These are phyloP conservation scores for Melanchra persicariae DNA, from an alignment of 2,888 invertebrate species.

Conservation along the genomic window DNA sequence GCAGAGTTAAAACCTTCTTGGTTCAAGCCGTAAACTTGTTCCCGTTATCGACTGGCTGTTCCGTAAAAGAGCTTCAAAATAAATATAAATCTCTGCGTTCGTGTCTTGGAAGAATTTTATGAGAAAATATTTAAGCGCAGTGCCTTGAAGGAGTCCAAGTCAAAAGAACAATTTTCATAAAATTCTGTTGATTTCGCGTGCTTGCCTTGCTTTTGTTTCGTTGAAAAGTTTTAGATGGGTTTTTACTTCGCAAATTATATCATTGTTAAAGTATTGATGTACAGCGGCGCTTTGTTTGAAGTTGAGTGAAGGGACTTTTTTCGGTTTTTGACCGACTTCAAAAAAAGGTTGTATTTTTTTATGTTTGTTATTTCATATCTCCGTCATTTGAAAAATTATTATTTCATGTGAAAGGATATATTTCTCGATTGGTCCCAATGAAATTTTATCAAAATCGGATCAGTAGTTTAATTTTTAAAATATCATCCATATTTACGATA, in stretches of 20 bases:
- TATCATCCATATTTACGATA: too few species aligned
- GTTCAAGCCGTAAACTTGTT: constrained; percentile 15
- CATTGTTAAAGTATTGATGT: constrained; percentile 27
- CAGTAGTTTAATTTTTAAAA: too few species aligned
- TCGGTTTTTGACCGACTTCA: too few species aligned
- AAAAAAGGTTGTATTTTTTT: too few species aligned
- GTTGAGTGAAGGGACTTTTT: constrained; percentile 7
- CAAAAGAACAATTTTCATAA: constrained; percentile 59
- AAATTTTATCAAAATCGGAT: too few species aligned
- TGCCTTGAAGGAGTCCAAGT: constrained; percentile 17
- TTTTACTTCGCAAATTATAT: constrained; percentile 34
- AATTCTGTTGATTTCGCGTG: constrained; percentile 39
- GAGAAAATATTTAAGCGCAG: constrained; percentile 36
- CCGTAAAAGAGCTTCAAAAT: constrained; percentile 25
- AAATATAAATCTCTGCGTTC: constrained; percentile 44
- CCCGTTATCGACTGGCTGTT: constrained; percentile 17
- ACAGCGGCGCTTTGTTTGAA: constrained; percentile 16
- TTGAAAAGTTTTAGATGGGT: constrained; percentile 32
- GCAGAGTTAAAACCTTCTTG: constrained; percentile 7
- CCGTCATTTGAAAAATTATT: too few species aligned
- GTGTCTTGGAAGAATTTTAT: constrained; percentile 39
- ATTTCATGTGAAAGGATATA: too few species aligned
- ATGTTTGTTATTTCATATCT: too few species aligned
- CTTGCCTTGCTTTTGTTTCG: constrained; percentile 35
- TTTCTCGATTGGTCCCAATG: too few species aligned